Base-by-base conservation (phyloP, 2,888 invertebrate genomes). In the Dascillus cervinus region DNA sequence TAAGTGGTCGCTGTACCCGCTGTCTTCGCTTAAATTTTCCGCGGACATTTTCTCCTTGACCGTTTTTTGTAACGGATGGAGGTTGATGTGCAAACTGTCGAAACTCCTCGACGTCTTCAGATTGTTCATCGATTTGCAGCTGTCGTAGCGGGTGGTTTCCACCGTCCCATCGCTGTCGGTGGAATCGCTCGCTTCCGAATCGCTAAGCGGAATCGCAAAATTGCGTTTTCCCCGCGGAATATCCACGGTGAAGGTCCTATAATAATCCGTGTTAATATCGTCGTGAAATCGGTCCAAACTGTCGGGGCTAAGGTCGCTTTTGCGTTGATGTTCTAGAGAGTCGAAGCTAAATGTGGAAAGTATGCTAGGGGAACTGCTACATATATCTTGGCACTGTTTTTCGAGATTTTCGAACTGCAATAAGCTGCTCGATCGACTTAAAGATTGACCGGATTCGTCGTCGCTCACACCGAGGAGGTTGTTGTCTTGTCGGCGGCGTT, bases 371-470 rank as follows among this genome's bases (percentile, higher is more conserved):
- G 64, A 64, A 43, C 61, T 62, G 32, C 56, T 58, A 44, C 64
- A 66, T 8, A 62, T 58, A 26, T 63, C 66, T 50, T 75, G 75
- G 52, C 79, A 70, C 49, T 79, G 79, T 23, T 77, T 74, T 59
- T 88, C 88, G 37, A 88, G 67, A 3, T 82, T 84, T 65, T 88
- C 88, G 63, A 89, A 89, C 64, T 87, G 87, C 40, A 88, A 72
- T 41, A 89, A 69, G 48, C 86, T 86, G 44, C 84, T 84, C 39
- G 85, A 84, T 44, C 87, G 76, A 50, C 83, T 83, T 8, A 82
- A 69, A 26, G 81, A 81, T 31, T 73, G 70, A 45, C 66, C 67
- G 13, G 67, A 65, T 19, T 60, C 64, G 37, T 63, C 60, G 34
- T 66, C 65, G 39, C 53, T 54, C 43, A 53, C 49, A 14, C 41